Evolutionary conservation across 1,140 invertebrate species (phyloP).

Genomic region (Telenomus remus): DNA sequence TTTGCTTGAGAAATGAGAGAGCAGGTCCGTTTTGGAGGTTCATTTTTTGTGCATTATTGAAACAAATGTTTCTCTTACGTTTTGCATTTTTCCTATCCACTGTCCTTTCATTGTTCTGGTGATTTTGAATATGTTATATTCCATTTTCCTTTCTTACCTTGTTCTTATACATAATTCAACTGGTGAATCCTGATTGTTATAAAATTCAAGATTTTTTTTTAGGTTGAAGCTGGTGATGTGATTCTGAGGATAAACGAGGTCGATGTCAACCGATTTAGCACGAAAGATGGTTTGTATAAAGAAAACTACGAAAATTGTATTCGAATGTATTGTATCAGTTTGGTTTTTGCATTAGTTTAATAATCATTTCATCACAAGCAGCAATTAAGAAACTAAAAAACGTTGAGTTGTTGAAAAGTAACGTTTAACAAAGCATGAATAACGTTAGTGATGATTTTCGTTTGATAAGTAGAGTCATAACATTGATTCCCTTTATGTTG

Average conservation of each 20-base stretch:
- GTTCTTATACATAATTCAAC: conserved; percentile 5
- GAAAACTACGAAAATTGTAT: neutral
- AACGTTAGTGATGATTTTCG: no score
- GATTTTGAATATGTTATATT: neutral
- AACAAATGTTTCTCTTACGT: conserved; percentile 18
- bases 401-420: no score
- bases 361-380: no score
- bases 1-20: conserved; percentile 30
- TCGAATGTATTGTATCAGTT: no score
- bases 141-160: neutral
- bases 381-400: no score
- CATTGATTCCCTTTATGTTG: conserved; percentile 75
- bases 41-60: conserved; percentile 35
- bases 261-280: conserved; percentile 91
- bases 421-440: no score
- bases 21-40: conserved; percentile 38
- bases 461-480: no score
- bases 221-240: conserved; percentile 94
- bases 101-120: neutral
- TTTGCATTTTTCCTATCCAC: conserved; percentile 15
- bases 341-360: no score
- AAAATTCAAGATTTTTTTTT: conserved; percentile 78
- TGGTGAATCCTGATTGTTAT: conserved; percentile 29
- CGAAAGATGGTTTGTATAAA: conserved; percentile 86
- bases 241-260: conserved; percentile 94